Base-by-base conservation (phyloP, 2,888 invertebrate species). In the Caprella mutica region DNA sequence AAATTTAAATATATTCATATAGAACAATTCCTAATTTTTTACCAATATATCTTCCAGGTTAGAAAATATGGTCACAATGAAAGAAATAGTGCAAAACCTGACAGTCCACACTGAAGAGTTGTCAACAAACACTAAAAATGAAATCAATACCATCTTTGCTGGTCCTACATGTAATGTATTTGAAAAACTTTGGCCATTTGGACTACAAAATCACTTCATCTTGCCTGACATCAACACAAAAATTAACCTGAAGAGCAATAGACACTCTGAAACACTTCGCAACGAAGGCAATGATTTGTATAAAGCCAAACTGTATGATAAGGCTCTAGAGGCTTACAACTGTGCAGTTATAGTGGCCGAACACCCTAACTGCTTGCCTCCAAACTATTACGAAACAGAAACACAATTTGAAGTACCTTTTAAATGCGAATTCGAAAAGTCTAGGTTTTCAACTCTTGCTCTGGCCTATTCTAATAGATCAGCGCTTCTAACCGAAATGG, bases 401-500 rank as follows among this genome's bases (percentile, higher is more conserved):
- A 8, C 21, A 4, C 9, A 17, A 44, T 5, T n/a, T 44, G 44
- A 44, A 26, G n/a, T 44, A 6, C 44, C 44, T n/a, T 44, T 4
- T 26, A 21, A 24, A 26, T 5, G 44, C 9, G 27, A 73, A 38
- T 78, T 82, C 14, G 78, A 81, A 64, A 77, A 78, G 68, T 27
- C 19, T 3, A 19, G 33, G 19, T 48, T 29, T 48, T 30, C 30
- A 17, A 27, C 29, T 29, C 77, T 83, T 63, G 74, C 78, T 12
- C 71, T 84, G 46, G 83, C 84, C 1, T 78, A 83, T 69, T 82
- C 83, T 0, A 88, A 88, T 70, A 78, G 88, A 67, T 86, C 88
- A 40, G 86, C 85, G 26, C 80, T 84, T 9, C 77, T 86, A 52
- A 80, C 78, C 66, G 77, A 80, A 65, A 74, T 83, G 67, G 75